Evolutionary conservation across 2,113 vertebrate genomes (phyloP).

Genomic region (Lophotis ruficrista): DNA sequence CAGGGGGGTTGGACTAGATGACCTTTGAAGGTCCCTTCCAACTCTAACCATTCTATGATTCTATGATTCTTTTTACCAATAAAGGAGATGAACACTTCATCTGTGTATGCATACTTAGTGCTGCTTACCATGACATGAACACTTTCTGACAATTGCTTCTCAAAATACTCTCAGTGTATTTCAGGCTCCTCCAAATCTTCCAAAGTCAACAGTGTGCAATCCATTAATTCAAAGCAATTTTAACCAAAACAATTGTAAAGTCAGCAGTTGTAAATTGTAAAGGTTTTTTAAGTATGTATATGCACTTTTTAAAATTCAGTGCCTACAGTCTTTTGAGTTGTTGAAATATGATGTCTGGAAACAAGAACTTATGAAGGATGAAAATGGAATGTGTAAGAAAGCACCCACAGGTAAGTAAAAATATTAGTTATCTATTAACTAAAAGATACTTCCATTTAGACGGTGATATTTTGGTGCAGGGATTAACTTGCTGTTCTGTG

Average conservation of each 20-base stretch:
- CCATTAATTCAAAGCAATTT: neutral
- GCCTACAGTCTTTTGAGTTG: slow-evolving; percentile 42
- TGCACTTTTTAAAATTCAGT: slow-evolving; percentile 3
- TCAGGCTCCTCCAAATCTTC: neutral
- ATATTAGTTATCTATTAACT: neutral
- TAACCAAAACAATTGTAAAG: neutral
- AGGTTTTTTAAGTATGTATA: neutral
- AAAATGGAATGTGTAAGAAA: slow-evolving; percentile 70
- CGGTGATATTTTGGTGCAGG: neutral
- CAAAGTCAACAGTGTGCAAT: neutral
- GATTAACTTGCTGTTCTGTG: neutral
- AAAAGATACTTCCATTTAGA: neutral
- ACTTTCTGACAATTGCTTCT: neutral
- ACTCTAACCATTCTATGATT: too few relatives aligned
- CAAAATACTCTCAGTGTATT: neutral
- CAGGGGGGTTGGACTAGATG: too few relatives aligned
- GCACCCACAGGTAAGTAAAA: slow-evolving; percentile 68
- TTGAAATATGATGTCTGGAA: slow-evolving; percentile 78
- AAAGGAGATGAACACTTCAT: neutral
- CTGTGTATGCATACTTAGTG: neutral
- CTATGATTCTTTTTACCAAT: neutral
- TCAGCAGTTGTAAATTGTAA: neutral
- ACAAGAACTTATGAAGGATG: slow-evolving; percentile 71
- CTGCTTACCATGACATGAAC: neutral
- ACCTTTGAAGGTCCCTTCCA: too few relatives aligned